Conservation (phyloP, 2,888 invertebrate genomes). For the Plebejus melissa region DNA sequence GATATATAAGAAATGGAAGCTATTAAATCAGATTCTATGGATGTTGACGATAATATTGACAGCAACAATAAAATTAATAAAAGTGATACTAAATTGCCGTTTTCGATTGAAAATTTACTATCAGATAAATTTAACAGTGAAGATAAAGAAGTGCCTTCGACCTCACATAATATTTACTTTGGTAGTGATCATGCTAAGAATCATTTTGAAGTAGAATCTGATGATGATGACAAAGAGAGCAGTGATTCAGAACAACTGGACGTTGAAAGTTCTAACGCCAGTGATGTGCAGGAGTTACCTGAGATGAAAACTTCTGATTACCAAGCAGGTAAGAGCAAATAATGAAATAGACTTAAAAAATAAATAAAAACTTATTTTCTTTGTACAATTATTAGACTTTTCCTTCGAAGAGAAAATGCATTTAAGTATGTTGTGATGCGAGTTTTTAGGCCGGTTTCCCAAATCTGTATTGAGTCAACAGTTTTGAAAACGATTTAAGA, state of each 20-base stretch:
- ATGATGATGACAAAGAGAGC: slow-evolving; percentile 50
- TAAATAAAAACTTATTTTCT: background rate
- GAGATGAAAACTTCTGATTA: slow-evolving; percentile 56
- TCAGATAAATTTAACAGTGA: slow-evolving; percentile 58
- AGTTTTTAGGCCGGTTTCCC: too few species aligned
- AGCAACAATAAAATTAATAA: slow-evolving; percentile 47
- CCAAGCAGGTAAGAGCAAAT: slow-evolving; percentile 55
- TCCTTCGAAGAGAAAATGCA: too few species aligned
- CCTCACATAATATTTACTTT: slow-evolving; percentile 33
- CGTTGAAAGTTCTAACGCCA: slow-evolving; percentile 58
- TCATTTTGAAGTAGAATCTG: slow-evolving; percentile 46
- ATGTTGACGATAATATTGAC: slow-evolving; percentile 40
- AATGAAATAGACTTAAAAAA: too few species aligned
- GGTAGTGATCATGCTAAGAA: slow-evolving; percentile 42
- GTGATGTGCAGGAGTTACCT: slow-evolving; percentile 55
- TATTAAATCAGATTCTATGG: slow-evolving; percentile 35
- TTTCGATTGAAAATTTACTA: slow-evolving; percentile 67
- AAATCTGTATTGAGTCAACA: too few species aligned
- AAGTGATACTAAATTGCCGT: slow-evolving; percentile 57
- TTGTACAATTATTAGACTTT: too few species aligned
- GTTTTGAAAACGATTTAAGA: too few species aligned
- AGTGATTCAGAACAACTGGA: slow-evolving; percentile 63
- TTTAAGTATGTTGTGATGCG: too few species aligned
- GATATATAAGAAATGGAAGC: slow-evolving; percentile 30
- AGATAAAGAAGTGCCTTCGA: slow-evolving; percentile 33